Evolutionary conservation across 2,888 invertebrate species (phyloP).

Genomic region (Tiphia femorata): DNA sequence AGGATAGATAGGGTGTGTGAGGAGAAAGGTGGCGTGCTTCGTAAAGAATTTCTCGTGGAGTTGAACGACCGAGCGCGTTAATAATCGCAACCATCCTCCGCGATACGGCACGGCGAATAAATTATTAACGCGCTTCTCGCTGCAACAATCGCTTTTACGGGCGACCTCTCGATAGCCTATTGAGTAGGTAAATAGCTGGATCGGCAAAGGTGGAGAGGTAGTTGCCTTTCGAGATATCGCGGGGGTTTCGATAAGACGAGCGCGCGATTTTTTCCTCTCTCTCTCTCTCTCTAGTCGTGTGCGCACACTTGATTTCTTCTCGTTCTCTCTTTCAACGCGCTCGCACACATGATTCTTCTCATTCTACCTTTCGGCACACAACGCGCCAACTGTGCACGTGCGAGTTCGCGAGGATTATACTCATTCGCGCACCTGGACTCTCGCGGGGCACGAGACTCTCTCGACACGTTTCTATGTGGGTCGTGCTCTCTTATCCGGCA

Average conservation of each 20-base stretch:
- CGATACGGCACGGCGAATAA: too few species aligned
- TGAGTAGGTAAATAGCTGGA: constrained; percentile 27
- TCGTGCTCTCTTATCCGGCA: constrained; percentile 3
- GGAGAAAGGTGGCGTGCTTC: too few species aligned
- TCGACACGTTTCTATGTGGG: constrained; percentile 3
- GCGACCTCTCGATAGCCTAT: constrained; percentile 11
- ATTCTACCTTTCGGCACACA: background rate
- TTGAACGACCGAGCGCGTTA: too few species aligned
- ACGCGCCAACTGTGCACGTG: background rate
- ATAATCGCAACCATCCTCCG: too few species aligned
- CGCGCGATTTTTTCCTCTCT: background rate
- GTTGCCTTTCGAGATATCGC: constrained; percentile 29
- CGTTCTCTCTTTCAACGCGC: too few species aligned
- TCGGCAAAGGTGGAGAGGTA: constrained; percentile 13
- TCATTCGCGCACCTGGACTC: background rate
- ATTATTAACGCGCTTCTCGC: background rate
- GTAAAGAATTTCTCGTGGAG: too few species aligned
- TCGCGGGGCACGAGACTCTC: too few species aligned
- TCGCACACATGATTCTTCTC: too few species aligned
- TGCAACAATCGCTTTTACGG: constrained; percentile 7
- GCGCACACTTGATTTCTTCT: too few species aligned
- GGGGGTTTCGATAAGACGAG: too few species aligned
- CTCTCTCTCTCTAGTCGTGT: too few species aligned
- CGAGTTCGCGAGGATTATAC: background rate
- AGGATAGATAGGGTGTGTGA: too few species aligned